Evolutionary conservation across 2,797 vertebrate genomes (phyloP).

Genomic region (Novumbra hubbsi): DNA sequence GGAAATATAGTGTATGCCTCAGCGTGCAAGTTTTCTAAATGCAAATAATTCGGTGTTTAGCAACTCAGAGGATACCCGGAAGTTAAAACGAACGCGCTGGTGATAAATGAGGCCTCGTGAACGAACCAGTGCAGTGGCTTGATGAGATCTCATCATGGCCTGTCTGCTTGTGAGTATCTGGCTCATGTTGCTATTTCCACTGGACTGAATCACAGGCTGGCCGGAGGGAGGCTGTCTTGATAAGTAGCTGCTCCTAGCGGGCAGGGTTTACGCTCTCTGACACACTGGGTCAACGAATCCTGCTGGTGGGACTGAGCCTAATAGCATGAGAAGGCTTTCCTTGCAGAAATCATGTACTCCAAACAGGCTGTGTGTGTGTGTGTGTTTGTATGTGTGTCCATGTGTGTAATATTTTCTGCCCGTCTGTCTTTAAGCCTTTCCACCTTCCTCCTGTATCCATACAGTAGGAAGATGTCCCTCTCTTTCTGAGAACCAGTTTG

Average conservation of each 20-base stretch:
- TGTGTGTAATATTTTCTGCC: neutral
- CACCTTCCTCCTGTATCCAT: neutral
- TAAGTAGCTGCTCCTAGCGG: constrained; percentile 17
- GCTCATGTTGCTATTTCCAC: constrained; percentile 15
- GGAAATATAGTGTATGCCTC: no score
- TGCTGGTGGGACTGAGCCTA: constrained; percentile 13
- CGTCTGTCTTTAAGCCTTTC: neutral
- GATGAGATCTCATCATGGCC: neutral
- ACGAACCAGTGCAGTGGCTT: no score
- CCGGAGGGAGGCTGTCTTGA: constrained; percentile 14
- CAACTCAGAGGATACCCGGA: no score
- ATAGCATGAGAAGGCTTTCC: constrained; percentile 14
- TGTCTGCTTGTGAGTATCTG: constrained; percentile 6
- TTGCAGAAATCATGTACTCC: neutral
- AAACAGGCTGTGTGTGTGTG: neutral
- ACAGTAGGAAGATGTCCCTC: neutral
- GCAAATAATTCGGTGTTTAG: no score
- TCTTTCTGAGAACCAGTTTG: neutral
- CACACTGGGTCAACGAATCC: constrained; percentile 19
- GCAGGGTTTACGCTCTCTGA: constrained; percentile 18
- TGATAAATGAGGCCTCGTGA: no score
- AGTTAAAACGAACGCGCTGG: no score
- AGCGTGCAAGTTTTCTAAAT: no score
- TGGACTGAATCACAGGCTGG: constrained; percentile 12
- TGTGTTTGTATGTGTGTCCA: no score